These are phyloP conservation scores for Bombyx huttoni DNA, from an alignment of 2,888 invertebrate species.

Conservation along the genomic window DNA sequence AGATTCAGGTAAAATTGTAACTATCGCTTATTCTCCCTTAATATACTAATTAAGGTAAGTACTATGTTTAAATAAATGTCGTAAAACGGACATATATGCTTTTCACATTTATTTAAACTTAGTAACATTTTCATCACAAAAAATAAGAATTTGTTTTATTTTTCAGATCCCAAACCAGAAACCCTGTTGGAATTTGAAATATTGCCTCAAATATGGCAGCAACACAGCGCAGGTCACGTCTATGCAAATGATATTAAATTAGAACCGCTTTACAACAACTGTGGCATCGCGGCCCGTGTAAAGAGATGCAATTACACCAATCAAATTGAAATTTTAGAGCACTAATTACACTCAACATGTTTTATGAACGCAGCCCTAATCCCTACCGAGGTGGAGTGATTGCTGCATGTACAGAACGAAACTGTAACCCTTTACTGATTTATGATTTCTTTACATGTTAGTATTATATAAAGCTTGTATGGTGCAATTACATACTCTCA, in stretches of 20 bases:
- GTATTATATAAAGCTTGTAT: too few relatives aligned
- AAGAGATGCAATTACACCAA: slow-evolving; percentile 72
- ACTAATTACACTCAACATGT: slow-evolving; percentile 64
- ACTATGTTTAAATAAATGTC: too few relatives aligned
- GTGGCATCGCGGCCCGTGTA: slow-evolving; percentile 48
- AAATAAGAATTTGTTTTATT: not conserved
- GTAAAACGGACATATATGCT: too few relatives aligned
- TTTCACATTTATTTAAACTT: too few relatives aligned
- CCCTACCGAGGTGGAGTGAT: slow-evolving; percentile 10
- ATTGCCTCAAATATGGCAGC: not conserved
- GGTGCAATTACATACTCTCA: too few relatives aligned
- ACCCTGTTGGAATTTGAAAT: not conserved
- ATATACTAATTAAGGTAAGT: too few relatives aligned
- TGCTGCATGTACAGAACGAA: slow-evolving; percentile 10
- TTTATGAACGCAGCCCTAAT: slow-evolving; percentile 40
- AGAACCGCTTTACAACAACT: slow-evolving; percentile 71
- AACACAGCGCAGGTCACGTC: slow-evolving; percentile 44
- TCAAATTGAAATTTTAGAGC: slow-evolving; percentile 65
- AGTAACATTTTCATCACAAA: not conserved
- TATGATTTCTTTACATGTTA: not conserved
- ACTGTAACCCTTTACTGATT: slow-evolving; percentile 10
- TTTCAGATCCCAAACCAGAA: not conserved
- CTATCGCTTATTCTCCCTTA: too few relatives aligned
- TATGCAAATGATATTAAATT: slow-evolving; percentile 72
- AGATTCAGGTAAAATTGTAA: too few relatives aligned